Base-by-base conservation (phyloP, 1,140 invertebrate genomes). In the Leptinotarsa undecemlineata region DNA sequence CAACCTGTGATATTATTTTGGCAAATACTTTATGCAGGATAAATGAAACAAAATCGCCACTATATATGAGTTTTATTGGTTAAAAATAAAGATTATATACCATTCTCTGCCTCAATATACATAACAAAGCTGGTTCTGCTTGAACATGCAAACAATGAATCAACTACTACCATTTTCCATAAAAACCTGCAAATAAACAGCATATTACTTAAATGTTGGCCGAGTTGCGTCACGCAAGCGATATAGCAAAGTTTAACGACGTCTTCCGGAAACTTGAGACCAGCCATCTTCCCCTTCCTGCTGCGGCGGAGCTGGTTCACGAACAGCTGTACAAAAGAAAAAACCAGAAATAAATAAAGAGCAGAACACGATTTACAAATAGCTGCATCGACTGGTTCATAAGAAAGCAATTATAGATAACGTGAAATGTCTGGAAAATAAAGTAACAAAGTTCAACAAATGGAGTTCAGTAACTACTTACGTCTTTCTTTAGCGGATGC, bases 91-190 rank as follows among this genome's bases (percentile, higher is more conserved):
- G 60, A 33, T 66, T 20, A 66, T 23, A 23, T 66, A 20, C 20
- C 63, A 23, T 17, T 20, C 63, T 23, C 20, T 33, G 14, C 63
- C 20, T 33, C 63, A 23, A 20, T 20, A 42, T 20, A 68, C 19
- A 33, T 33, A 68, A 48, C 19, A 48, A 33, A 68, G 67, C 67
- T 33, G n/a, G 67, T 68, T 47, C 26, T 33, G 67, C 67, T n/a
- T 68, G 21, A 68, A 68, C 26, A 42, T 42, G 20, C 42, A 47
- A 48, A 68, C 23, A 68, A 68, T 19, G 15, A 68, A 47, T 68
- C 20, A 64, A 68, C 42, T 68, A 68, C n/a, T 68, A 68, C 67
- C 67, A 68, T 68, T 68, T 68, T 68, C 67, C 67, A 47, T 68
- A 47, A 68, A 4, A 68, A 68, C 67, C 67, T 42, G 23, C 33